phyloP scores from a whole-genome alignment of 2,888 invertebrate species.

The Orgyia antiqua region DNA sequence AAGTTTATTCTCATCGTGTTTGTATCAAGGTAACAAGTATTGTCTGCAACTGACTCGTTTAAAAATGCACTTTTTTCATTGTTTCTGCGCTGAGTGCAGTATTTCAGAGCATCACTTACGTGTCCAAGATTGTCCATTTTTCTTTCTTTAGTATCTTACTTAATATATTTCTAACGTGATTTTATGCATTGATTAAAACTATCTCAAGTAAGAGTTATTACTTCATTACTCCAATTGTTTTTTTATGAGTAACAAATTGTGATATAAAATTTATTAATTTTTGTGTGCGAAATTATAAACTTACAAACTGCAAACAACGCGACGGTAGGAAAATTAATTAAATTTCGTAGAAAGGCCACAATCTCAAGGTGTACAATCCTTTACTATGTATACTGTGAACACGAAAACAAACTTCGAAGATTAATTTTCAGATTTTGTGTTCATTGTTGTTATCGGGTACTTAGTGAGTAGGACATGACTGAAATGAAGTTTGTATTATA shows the following conservation, averaged over 20 bases:
- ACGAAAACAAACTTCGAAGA: constrained; percentile 21
- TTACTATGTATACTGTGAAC: constrained; percentile 15
- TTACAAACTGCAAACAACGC: constrained; percentile 19
- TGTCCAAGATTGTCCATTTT: constrained; percentile 1
- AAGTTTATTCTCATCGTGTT: too few species aligned
- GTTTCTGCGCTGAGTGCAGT: constrained; percentile 13
- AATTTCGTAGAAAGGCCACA: constrained; percentile 25
- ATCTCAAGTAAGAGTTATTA: neutral
- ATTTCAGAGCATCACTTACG: constrained; percentile 10
- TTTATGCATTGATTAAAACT: neutral
- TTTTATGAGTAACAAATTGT: too few species aligned
- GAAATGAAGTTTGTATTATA: too few species aligned
- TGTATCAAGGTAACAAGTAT: constrained; percentile 27
- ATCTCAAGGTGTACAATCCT: constrained; percentile 21
- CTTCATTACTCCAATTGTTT: too few species aligned
- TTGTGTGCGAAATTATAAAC: too few species aligned
- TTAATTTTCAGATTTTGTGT: constrained; percentile 21
- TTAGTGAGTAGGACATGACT: too few species aligned
- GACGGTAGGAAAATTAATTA: constrained; percentile 24
- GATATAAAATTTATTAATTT: too few species aligned
- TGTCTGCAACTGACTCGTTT: constrained; percentile 36
- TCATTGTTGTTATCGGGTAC: neutral
- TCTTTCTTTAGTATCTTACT: neutral
- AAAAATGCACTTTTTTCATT: constrained; percentile 38
- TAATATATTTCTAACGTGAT: too few species aligned